Base-by-base conservation (phyloP, 2,888 invertebrate species). In the Chrysolina americana region DNA sequence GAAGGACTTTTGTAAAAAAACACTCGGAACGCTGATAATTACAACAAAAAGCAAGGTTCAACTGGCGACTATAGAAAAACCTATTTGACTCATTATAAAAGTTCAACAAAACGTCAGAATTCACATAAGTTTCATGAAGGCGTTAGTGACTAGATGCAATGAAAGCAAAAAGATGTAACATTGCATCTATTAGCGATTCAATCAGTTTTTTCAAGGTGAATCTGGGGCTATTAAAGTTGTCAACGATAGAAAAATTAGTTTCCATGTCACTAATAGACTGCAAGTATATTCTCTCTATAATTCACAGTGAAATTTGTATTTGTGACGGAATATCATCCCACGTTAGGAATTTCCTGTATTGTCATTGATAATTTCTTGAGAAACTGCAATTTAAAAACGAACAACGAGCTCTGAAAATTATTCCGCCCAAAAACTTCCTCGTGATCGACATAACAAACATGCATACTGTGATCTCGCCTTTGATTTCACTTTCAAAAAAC, bases 361-460 rank as follows among this genome's bases (percentile, higher is more conserved):
- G 48, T 21, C 36, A 50, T 68, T 68, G 19, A 53, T 41, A 41
- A 53, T 17, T 68, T 13, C 36, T 41, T 23, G 21, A 68, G 28
- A 41, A 68, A 9, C 41, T 53, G 59, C 53, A 23, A 53, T 68
- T 56, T 15, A 68, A 28, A 59, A 23, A 28, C 28, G 59, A n/a
- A 59, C 36, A n/a, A 23, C 59, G 15, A 9, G 41, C 10, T 53
- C 21, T 47, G 11, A 21, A 72, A 72, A 62, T 68, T 63, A 68
- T 72, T 64, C 68, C 68, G 62, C 72, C 65, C 68, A 72, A 50
- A 62, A 68, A 19, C 50, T n/a, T 70, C 47, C 70, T 21, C 70
- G 50, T 70, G 50, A 48, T 63, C 41, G 44, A 53, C 47, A 70
- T 64, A 19, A 47, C 17, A 64, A 70, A 36, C 21, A 15, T 41